These are phyloP conservation scores for Petrocephalus sullivani DNA, from an alignment of 2,797 vertebrate species.

Conservation along the genomic window DNA sequence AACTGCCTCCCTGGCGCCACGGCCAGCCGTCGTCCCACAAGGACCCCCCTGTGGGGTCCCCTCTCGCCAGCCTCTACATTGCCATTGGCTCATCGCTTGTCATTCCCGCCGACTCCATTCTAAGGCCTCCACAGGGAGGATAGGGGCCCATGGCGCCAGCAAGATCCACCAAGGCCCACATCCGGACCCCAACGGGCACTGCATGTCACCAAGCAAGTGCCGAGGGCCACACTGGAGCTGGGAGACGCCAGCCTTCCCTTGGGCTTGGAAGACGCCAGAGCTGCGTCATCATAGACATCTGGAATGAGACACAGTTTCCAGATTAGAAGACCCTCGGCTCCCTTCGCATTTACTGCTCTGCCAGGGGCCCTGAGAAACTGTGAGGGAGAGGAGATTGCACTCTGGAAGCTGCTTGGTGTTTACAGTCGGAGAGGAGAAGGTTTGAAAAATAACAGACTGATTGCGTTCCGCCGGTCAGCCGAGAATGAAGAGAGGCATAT, in stretches of 20 bases:
- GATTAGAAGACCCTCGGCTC: conserved; percentile 41
- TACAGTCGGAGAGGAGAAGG: background rate
- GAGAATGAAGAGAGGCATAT: background rate
- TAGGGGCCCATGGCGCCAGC: background rate
- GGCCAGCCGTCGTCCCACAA: background rate
- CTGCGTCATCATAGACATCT: conserved; percentile 45
- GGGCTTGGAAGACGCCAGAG: conserved; percentile 28
- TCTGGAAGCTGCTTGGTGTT: background rate
- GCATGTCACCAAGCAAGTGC: conserved; percentile 27
- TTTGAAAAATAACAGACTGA: background rate
- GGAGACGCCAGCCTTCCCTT: conserved; percentile 32
- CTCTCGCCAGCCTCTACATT: background rate
- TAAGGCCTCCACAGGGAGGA: background rate
- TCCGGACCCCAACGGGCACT: background rate
- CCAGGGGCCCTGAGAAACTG: conserved; percentile 32
- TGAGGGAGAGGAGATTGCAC: background rate
- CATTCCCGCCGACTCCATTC: background rate
- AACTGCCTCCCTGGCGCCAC: conserved; percentile 41
- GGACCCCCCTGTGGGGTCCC: background rate
- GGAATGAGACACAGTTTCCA: conserved; percentile 49
- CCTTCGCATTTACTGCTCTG: conserved; percentile 25
- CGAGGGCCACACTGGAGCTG: conserved; percentile 20
- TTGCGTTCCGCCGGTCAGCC: background rate
- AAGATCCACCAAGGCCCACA: background rate
- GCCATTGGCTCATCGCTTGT: background rate